These are phyloP conservation scores for Drosophila asahinai DNA, from an alignment of 1,140 invertebrate species.

Conservation along the genomic window DNA sequence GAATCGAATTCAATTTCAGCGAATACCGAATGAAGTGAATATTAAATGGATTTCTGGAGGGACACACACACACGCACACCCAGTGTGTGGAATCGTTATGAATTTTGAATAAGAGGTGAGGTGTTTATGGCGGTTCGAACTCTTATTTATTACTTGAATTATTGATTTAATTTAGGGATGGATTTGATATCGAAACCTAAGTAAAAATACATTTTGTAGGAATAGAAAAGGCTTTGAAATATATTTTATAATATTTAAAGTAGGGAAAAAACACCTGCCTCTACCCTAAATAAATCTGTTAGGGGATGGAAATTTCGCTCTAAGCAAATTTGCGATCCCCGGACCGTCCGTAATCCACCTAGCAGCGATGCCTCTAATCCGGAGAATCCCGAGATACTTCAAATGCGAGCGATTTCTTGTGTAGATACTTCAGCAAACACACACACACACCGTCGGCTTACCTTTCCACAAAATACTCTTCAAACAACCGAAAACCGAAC, in stretches of 20 bases:
- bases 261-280: background rate
- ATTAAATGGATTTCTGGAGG: background rate
- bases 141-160: too few relatives aligned
- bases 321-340: background rate
- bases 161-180: too few relatives aligned
- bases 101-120: background rate
- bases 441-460: constrained; percentile 9
- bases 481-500: constrained; percentile 23
- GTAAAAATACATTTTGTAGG: too few relatives aligned
- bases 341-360: constrained; percentile 7
- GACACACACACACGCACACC: background rate
- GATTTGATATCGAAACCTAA: too few relatives aligned
- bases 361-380: background rate
- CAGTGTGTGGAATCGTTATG: background rate
- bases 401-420: constrained; percentile 18
- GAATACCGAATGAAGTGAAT: constrained; percentile 17
- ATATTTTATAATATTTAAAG: too few relatives aligned
- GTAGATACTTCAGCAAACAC: constrained; percentile 31
- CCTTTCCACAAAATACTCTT: constrained; percentile 32
- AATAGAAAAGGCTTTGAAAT: too few relatives aligned
- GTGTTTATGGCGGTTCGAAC: too few relatives aligned
- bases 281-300: background rate
- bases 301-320: background rate
- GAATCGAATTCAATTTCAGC: constrained; percentile 11
- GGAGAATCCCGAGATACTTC: constrained; percentile 26